Conservation (phyloP, 2,888 invertebrate genomes). For the Dynastes hyllus region DNA sequence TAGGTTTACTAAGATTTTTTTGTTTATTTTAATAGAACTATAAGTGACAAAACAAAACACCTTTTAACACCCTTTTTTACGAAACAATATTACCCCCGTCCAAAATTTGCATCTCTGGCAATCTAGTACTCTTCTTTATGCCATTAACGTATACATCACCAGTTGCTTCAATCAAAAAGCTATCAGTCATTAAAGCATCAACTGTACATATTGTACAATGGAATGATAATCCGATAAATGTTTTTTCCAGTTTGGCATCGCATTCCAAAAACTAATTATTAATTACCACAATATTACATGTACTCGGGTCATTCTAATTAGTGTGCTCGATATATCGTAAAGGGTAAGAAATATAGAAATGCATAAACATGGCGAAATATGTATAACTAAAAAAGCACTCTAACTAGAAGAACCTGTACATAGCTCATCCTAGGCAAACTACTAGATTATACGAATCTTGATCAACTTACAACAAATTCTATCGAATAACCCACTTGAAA, state of each 20-base stretch:
- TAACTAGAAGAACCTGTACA: background rate
- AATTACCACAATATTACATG: background rate
- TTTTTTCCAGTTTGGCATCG: conserved; percentile 59
- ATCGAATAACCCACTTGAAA: conserved; percentile 73
- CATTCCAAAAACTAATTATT: conserved; percentile 65
- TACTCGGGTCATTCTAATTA: too few species aligned
- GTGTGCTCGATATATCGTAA: too few species aligned
- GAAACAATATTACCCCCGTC: conserved; percentile 65
- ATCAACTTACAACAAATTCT: conserved; percentile 71
- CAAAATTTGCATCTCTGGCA: conserved; percentile 56
- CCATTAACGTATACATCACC: conserved; percentile 53
- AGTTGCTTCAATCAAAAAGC: conserved; percentile 44
- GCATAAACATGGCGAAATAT: too few species aligned
- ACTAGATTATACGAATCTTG: background rate
- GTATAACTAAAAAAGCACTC: too few species aligned
- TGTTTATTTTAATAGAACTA: too few species aligned
- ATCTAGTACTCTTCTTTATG: conserved; percentile 53
- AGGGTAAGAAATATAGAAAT: too few species aligned
- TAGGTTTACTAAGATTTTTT: too few species aligned
- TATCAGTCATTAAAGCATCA: conserved; percentile 34
- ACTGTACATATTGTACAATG: background rate
- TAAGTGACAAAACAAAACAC: too few species aligned
- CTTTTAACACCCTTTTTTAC: background rate
- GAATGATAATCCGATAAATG: conserved; percentile 62
- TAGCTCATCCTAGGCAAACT: too few species aligned